These are phyloP conservation scores for Acromyrmex echinatior DNA, from an alignment of 1,140 invertebrate species.

Conservation along the genomic window DNA sequence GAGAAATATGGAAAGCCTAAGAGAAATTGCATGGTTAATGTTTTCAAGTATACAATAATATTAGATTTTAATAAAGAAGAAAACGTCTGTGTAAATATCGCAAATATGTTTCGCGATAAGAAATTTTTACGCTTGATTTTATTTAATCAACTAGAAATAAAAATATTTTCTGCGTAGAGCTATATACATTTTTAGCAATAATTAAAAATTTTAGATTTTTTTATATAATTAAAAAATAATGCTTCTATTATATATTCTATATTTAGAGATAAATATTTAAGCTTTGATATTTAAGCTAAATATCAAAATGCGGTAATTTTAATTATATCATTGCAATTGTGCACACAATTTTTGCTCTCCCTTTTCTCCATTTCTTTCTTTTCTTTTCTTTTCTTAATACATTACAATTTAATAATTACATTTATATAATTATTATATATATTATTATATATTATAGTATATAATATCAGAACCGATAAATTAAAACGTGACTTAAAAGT, in stretches of 20 bases:
- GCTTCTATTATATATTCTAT: not conserved
- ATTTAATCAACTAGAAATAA: not conserved
- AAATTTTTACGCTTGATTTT: not conserved
- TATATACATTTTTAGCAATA: not conserved
- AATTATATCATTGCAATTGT: not conserved
- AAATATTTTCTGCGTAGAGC: not conserved
- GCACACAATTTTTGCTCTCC: not conserved
- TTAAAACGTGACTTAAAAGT: not conserved
- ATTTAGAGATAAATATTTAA: slow-evolving; percentile 1
- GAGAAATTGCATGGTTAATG: slow-evolving; percentile 13
- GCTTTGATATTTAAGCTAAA: not conserved
- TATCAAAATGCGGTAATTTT: slow-evolving; percentile 3
- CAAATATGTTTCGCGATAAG: not conserved
- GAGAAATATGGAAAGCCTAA: slow-evolving; percentile 1
- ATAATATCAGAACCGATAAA: not conserved
- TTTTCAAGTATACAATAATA: not conserved
- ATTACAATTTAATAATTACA: not conserved
- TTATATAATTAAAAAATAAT: slow-evolving; percentile 11
- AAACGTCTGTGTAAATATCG: not conserved
- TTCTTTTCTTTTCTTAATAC: not conserved
- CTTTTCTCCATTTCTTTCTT: not conserved
- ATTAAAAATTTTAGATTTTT: slow-evolving; percentile 9
- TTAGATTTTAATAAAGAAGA: slow-evolving; percentile 17
- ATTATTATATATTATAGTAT: not conserved
- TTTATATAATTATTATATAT: not conserved